Evolutionary conservation across 2,113 vertebrate species (phyloP).

Genomic region (Elanoides forficatus): DNA sequence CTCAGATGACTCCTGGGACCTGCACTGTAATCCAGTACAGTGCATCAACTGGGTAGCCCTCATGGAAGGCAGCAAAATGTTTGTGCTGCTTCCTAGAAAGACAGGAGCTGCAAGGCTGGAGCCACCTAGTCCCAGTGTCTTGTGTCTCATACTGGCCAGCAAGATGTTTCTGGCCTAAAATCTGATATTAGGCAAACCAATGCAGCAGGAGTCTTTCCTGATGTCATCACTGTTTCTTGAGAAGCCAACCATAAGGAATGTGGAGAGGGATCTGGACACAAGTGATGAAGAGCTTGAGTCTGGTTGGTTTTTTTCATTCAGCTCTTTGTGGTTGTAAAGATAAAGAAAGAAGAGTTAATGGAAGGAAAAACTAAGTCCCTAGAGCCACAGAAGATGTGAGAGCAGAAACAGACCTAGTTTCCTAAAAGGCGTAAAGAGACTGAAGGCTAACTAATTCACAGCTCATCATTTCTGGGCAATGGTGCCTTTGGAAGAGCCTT

Average conservation of each 20-base stretch:
- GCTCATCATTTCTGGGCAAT: not conserved
- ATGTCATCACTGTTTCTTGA: not conserved
- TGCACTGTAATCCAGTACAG: too few species aligned
- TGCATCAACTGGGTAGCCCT: not conserved
- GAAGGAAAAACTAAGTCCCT: not conserved
- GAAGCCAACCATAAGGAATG: not conserved
- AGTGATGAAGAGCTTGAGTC: not conserved
- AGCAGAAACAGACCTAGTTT: not conserved
- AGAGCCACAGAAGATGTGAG: not conserved
- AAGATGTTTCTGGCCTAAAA: not conserved
- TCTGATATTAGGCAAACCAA: not conserved
- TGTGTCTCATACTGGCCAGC: not conserved
- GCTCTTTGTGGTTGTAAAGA: not conserved
- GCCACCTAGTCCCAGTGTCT: not conserved
- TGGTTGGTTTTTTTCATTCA: not conserved
- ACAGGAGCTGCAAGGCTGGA: not conserved
- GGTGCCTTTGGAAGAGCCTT: not conserved
- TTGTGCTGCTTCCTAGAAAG: not conserved
- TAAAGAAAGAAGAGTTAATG: not conserved
- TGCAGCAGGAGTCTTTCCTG: not conserved
- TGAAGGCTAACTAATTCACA: not conserved
- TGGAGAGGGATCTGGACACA: not conserved
- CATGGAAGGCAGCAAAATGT: not conserved
- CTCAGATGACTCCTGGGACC: not conserved
- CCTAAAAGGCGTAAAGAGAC: not conserved